Percentiles rank a stretch among this genome's conserved stretches.
Evolutionary conservation across 2,113 vertebrate genomes (phyloP).

Genomic region (Lichenostomus cassidix): DNA sequence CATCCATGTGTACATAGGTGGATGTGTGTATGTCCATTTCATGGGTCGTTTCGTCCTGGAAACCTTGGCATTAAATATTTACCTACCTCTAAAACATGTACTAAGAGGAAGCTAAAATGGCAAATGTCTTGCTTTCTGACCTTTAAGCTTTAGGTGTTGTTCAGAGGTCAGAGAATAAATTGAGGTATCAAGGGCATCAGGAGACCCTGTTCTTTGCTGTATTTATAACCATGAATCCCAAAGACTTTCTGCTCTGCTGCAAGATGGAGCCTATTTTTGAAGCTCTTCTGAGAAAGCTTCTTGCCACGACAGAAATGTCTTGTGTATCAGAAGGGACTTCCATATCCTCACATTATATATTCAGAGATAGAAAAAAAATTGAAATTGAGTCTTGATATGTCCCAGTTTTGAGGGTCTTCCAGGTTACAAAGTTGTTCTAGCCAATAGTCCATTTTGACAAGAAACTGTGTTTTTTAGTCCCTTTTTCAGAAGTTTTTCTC

Average conservation of each 20-base stretch:
- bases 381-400: not conserved
- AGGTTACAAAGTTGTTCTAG: not conserved
- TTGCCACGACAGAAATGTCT: not conserved
- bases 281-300: not conserved
- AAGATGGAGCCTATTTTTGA: not conserved
- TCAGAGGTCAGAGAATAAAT: not conserved
- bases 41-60: not conserved
- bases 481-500: not conserved
- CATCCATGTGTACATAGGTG: not conserved
- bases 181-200: not conserved
- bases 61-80: not conserved
- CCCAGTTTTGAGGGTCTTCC: not conserved
- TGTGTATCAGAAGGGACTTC: not conserved
- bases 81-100: not conserved
- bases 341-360: not conserved
- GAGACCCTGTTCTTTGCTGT: not conserved
- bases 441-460: not conserved
- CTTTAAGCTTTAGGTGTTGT: not conserved
- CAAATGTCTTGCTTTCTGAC: not conserved
- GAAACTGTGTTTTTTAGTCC: not conserved
- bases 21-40: not conserved
- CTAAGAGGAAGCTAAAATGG: not conserved
- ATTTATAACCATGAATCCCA: not conserved
- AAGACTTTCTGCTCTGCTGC: not conserved
- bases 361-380: not conserved